These are phyloP conservation scores for Austrolebias charrua DNA, from an alignment of 2,797 vertebrate species.

Conservation along the genomic window DNA sequence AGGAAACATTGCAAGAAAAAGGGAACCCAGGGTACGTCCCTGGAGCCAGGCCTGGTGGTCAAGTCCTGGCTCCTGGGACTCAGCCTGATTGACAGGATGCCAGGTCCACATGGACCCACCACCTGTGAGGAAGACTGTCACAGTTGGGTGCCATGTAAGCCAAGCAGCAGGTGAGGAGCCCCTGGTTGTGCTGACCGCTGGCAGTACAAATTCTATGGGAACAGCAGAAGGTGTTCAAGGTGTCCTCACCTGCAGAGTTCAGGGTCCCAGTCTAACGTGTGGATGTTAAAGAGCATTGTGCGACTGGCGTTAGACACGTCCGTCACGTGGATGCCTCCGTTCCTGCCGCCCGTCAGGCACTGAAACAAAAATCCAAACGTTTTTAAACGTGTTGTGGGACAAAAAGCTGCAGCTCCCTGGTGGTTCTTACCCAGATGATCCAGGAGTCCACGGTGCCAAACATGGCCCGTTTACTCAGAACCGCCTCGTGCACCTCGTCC, in stretches of 20 bases:
- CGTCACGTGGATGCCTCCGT: slow-evolving; percentile 89
- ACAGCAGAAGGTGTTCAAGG: neutral
- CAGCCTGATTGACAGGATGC: too few species aligned
- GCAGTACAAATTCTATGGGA: too few species aligned
- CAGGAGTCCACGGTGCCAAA: slow-evolving; percentile 95
- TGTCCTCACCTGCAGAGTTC: slow-evolving; percentile 89
- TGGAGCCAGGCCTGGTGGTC: too few species aligned
- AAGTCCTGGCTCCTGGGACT: too few species aligned
- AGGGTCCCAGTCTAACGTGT: slow-evolving; percentile 90
- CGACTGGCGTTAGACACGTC: slow-evolving; percentile 95
- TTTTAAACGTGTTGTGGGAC: neutral
- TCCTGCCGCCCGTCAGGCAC: slow-evolving; percentile 88
- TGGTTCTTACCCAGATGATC: slow-evolving; percentile 90
- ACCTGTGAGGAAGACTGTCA: too few species aligned
- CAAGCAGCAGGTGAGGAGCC: too few species aligned
- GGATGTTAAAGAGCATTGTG: slow-evolving; percentile 95
- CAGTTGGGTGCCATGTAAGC: too few species aligned
- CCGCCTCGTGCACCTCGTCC: slow-evolving; percentile 81
- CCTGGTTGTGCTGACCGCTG: too few species aligned
- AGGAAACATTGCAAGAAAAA: too few species aligned
- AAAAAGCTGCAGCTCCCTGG: neutral
- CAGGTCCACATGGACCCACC: too few species aligned
- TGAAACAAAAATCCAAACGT: slow-evolving; percentile 38
- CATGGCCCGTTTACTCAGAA: slow-evolving; percentile 81
- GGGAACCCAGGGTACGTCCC: too few species aligned